phyloP scores from a whole-genome alignment of 2,797 vertebrate genomes.

The Menidia menidia region DNA sequence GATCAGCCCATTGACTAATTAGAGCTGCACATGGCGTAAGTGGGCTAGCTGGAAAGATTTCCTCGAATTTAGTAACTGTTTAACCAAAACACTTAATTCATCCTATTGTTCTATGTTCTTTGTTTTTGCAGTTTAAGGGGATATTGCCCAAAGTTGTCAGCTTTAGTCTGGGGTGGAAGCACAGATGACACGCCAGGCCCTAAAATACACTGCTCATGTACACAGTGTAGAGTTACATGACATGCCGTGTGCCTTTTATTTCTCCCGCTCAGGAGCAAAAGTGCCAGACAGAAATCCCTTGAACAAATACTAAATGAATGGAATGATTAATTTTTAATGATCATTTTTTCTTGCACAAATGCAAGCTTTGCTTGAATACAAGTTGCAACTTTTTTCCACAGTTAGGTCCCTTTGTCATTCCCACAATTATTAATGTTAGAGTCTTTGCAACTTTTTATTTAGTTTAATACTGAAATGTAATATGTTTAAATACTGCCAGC shows the following conservation, averaged over 20 bases:
- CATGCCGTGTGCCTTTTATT: slow-evolving; percentile 49
- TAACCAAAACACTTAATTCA: slow-evolving; percentile 46
- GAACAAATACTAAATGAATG: no score
- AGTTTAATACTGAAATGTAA: slow-evolving; percentile 30
- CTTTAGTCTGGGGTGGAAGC: slow-evolving; percentile 59
- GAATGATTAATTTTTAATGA: no score
- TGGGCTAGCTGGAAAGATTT: slow-evolving; percentile 48
- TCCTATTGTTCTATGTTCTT: slow-evolving; percentile 30
- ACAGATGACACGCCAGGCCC: slow-evolving; percentile 54
- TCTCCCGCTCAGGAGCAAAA: slow-evolving; percentile 1
- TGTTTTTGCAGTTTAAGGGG: slow-evolving; percentile 58
- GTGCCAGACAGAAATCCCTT: slow-evolving; percentile 31
- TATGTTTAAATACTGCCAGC: slow-evolving; percentile 61
- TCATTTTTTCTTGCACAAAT: background rate
- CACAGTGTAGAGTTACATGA: slow-evolving; percentile 56
- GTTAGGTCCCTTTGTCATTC: slow-evolving; percentile 30
- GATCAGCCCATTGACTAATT: slow-evolving; percentile 81
- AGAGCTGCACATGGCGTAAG: slow-evolving; percentile 63
- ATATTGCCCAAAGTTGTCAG: slow-evolving; percentile 65
- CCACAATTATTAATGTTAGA: slow-evolving; percentile 39
- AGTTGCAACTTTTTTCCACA: slow-evolving; percentile 28
- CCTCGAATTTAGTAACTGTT: slow-evolving; percentile 34
- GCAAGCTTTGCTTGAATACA: slow-evolving; percentile 1
- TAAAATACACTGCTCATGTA: slow-evolving; percentile 53
- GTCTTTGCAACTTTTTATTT: slow-evolving; percentile 36